Conservation (phyloP, 2,888 invertebrate genomes). For the Amblyjoppa proteus region DNA sequence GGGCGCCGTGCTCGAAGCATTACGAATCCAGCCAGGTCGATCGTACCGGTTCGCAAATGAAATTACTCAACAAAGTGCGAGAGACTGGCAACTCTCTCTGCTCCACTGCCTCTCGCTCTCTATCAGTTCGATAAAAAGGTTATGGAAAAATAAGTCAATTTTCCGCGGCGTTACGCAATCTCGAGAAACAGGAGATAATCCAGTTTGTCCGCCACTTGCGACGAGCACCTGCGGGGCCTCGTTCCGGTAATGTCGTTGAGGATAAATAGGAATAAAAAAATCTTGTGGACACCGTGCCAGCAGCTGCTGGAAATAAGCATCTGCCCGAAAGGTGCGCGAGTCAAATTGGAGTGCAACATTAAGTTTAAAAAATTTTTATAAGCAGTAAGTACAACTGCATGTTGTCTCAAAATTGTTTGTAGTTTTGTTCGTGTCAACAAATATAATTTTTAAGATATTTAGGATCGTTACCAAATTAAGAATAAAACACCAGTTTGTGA, state of each 20-base stretch:
- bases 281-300: conserved; percentile 19
- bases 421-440: too few relatives aligned
- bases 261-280: conserved; percentile 56
- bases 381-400: not conserved
- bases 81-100: conserved; percentile 18
- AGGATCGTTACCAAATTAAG: too few relatives aligned
- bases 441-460: too few relatives aligned
- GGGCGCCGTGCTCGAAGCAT: conserved; percentile 45
- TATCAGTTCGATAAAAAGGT: conserved; percentile 61
- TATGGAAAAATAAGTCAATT: conserved; percentile 74
- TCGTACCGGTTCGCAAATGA: conserved; percentile 57
- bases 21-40: conserved; percentile 20
- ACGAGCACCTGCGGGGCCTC: conserved; percentile 57
- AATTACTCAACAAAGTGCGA: conserved; percentile 74
- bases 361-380: not conserved
- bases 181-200: conserved; percentile 72
- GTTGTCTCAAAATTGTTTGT: too few relatives aligned
- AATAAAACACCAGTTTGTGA: too few relatives aligned
- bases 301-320: not conserved
- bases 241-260: conserved; percentile 51
- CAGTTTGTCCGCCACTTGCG: conserved; percentile 70
- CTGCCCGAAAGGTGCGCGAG: not conserved
- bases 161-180: conserved; percentile 73
- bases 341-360: conserved; percentile 39
- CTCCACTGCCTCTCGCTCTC: conserved; percentile 13